phyloP scores from a whole-genome alignment of 2,113 vertebrate species.

The Xyliphius kryptos region DNA sequence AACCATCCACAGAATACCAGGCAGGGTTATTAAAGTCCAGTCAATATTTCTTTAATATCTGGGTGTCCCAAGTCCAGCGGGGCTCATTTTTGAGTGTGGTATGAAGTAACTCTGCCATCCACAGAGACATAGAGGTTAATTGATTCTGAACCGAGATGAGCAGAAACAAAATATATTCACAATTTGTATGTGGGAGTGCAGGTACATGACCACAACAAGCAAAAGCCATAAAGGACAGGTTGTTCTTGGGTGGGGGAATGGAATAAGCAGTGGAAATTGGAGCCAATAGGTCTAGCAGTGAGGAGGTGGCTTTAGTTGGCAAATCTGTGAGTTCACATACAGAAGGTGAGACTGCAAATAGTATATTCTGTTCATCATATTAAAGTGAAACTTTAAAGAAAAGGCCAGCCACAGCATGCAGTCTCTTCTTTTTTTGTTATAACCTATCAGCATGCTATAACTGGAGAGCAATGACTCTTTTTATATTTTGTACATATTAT shows the following conservation, averaged over 20 bases:
- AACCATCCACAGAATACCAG: constrained; percentile 8
- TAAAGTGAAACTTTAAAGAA: constrained; percentile 6
- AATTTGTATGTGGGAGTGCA: constrained; percentile 25
- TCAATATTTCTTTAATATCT: constrained; percentile 20
- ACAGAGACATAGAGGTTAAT: constrained; percentile 45
- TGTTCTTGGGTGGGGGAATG: constrained; percentile 51
- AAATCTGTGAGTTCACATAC: constrained; percentile 6
- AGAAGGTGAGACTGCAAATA: constrained; percentile 23
- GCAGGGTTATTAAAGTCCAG: constrained; percentile 11
- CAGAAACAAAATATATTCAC: constrained; percentile 37
- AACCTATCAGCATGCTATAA: no score
- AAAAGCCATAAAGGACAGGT: constrained; percentile 28
- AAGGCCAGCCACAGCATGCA: constrained; percentile 29
- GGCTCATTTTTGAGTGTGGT: constrained; percentile 3
- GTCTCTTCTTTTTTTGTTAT: constrained; percentile 32
- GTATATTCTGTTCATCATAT: constrained; percentile 17
- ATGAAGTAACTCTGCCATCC: constrained; percentile 44
- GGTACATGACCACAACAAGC: constrained; percentile 18
- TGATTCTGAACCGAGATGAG: constrained; percentile 41
- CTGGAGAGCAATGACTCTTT: no score
- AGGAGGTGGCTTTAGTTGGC: constrained; percentile 28
- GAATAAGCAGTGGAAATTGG: constrained; percentile 44
- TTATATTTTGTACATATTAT: no score
- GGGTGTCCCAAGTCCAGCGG: constrained; percentile 11
- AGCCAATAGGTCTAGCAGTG: constrained; percentile 30